Conservation (phyloP, 2,797 vertebrate genomes). For the Xerus rutilus region DNA sequence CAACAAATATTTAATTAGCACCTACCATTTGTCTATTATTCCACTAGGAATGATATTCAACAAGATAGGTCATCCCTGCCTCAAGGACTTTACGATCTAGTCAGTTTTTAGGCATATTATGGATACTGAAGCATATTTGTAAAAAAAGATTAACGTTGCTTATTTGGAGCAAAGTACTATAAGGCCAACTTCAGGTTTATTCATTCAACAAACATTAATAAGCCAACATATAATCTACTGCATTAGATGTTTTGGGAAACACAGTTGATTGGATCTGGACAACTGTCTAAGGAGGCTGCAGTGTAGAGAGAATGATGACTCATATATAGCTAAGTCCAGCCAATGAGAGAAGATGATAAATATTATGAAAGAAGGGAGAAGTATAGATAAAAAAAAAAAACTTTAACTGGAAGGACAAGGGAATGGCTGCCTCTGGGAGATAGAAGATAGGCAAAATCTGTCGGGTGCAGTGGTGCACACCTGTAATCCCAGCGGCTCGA, state of each 20-base stretch:
- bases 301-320: not conserved
- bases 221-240: not conserved
- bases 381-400: not conserved
- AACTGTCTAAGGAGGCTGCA: not conserved
- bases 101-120: not conserved
- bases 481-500: no score
- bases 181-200: not conserved
- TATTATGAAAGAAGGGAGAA: not conserved
- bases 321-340: not conserved
- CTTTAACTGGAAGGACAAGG: not conserved
- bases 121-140: not conserved
- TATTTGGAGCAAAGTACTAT: constrained; percentile 4
- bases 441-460: not conserved
- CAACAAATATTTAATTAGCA: not conserved
- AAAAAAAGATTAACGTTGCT: constrained; percentile 8
- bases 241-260: not conserved
- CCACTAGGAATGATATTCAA: not conserved
- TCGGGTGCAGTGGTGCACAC: no score
- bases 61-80: not conserved
- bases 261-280: not conserved
- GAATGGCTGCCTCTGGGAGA: not conserved
- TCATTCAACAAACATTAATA: not conserved
- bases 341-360: not conserved
- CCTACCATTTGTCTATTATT: not conserved
- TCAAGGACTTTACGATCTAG: not conserved